Evolutionary conservation across 2,888 invertebrate genomes (phyloP).

Genomic region (Heliconius aoede): DNA sequence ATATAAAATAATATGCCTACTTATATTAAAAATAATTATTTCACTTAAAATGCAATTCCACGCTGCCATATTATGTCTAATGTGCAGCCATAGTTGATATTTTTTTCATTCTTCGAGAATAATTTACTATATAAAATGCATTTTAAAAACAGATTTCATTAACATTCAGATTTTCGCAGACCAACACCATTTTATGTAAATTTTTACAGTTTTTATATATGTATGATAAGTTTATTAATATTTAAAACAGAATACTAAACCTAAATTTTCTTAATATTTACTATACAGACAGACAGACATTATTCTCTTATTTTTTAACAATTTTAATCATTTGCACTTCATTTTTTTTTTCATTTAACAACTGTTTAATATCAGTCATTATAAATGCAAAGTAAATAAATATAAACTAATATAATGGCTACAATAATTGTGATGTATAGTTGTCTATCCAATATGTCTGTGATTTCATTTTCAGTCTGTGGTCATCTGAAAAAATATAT

Average conservation of each 20-base stretch:
- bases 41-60: no score
- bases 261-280: background rate
- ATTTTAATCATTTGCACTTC: background rate
- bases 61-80: no score
- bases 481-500: conserved; percentile 35
- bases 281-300: background rate
- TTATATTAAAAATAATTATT: no score
- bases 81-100: no score
- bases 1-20: no score
- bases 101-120: no score
- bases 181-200: background rate
- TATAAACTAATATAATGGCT: conserved; percentile 18
- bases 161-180: background rate
- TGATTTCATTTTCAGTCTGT: conserved; percentile 1
- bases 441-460: conserved; percentile 9
- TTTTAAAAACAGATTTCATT: background rate
- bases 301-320: background rate
- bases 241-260: background rate
- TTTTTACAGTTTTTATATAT: background rate
- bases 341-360: background rate
- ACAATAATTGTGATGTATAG: conserved; percentile 33
- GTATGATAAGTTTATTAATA: no score
- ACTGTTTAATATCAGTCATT: background rate
- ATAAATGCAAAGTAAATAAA: conserved; percentile 7
- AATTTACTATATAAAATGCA: no score